Percentiles rank a stretch among this genome's conserved stretches.
phyloP scores from a whole-genome alignment of 2,888 invertebrate genomes.

The Nudaria mundana region DNA sequence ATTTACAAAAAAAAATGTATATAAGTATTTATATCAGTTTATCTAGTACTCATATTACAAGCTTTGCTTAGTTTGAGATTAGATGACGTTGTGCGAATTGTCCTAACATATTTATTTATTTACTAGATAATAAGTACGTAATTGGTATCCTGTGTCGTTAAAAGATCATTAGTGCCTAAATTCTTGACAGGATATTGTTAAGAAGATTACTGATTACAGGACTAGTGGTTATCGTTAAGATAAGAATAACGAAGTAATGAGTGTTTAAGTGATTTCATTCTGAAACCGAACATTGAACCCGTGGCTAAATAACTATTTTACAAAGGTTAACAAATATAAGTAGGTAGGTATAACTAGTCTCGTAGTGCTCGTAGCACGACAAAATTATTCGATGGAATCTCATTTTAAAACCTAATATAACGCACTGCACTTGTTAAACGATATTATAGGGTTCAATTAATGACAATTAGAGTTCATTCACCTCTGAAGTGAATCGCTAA shows the following conservation, averaged over 20 bases:
- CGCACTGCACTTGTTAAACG: constrained; percentile 28
- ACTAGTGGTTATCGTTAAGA: constrained; percentile 7
- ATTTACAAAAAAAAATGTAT: too few species aligned
- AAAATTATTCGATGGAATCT: too few species aligned
- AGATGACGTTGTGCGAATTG: too few species aligned
- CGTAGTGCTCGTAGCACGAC: neutral
- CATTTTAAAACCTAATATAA: constrained; percentile 6
- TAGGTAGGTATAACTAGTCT: neutral
- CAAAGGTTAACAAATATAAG: neutral
- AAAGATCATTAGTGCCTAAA: constrained; percentile 1
- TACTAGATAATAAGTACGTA: neutral
- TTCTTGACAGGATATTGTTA: neutral
- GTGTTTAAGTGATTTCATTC: too few species aligned
- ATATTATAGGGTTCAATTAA: constrained; percentile 30
- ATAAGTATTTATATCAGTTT: too few species aligned
- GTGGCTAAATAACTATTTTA: neutral
- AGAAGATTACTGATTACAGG: neutral
- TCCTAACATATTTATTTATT: too few species aligned
- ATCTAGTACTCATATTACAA: too few species aligned
- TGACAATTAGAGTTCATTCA: constrained; percentile 36
- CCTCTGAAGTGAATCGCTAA: too few species aligned
- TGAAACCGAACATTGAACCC: too few species aligned
- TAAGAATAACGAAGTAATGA: too few species aligned
- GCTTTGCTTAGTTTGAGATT: too few species aligned
- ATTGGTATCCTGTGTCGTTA: constrained; percentile 9